Base-by-base conservation (phyloP, 2,113 vertebrate genomes). In the Butorides virescens region DNA sequence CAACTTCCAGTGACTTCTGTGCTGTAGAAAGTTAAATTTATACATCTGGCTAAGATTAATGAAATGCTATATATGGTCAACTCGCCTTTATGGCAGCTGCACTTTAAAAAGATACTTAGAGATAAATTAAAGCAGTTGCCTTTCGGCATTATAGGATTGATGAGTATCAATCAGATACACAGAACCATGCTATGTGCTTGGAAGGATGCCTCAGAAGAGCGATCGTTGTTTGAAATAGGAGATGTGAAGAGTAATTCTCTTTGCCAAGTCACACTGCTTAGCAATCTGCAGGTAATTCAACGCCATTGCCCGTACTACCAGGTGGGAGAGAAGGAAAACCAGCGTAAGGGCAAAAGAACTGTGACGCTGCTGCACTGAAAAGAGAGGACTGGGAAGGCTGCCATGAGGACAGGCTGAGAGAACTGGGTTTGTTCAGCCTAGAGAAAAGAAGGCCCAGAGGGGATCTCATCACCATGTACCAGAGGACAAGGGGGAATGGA, bases 71-170 rank as follows among this genome's bases (percentile, higher is more conserved):
- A 42, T 30, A 21, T 27, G 65, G 81, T 66, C 66, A 93, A 49
- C 62, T 90, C 36, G 37, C 59, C 78, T 86, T 80, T 29, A 8
- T 2, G 22, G 75, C 8, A 70, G 37, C 25, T 71, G 59, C 80
- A 66, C 50, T 93, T 88, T 32, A 50, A 83, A 93, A 90, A 76
- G 63, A 73, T 39, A 76, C 37, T 83, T 88, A 44, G 46, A 94
- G 46, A 74, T 67, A 19, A 92, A 66, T 86, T 56, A 67, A 73
- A 68, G 53, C 59, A 32, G 42, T 62, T 63, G 32, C 65, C 20
- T 62, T 81, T 67, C 1, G 0, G 42, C 7, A 2, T 47, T 73
- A 39, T 2, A 62, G 53, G 71, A 77, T 5, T 68, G 53, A 32
- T 55, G 19, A 77, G 42, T 63, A 58, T 42, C 71, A 78, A 36